A percentile compares a stretch with the other conserved stretches of the same genome.
Evolutionary conservation across 37 sponge, comb jelly and placozoan genomes (phyloP).

Genomic region (Chondrilla cf. caribensis): DNA sequence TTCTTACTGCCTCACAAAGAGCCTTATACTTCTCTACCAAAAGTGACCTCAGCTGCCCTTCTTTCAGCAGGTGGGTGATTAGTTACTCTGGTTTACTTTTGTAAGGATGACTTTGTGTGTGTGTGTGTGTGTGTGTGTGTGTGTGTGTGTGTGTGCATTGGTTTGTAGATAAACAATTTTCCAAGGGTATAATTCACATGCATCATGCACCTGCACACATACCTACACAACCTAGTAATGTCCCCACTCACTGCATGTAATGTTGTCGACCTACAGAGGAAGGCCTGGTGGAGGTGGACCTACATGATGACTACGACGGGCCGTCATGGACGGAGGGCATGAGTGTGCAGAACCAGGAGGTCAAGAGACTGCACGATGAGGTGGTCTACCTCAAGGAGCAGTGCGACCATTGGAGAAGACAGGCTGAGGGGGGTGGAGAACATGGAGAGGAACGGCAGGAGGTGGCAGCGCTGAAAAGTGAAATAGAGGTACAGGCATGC

Average conservation of each 20-base stretch:
- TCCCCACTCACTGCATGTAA: background rate
- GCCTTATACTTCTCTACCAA: background rate
- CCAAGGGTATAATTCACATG: too few relatives aligned
- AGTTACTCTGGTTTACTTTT: too few relatives aligned
- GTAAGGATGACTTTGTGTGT: too few relatives aligned
- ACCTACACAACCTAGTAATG: background rate
- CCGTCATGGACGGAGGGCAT: conserved; percentile 37
- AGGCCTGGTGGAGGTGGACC: conserved; percentile 3
- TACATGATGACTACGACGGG: conserved; percentile 8
- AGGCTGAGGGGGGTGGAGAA: conserved; percentile 33
- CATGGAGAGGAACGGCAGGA: conserved; percentile 5
- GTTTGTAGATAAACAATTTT: too few relatives aligned
- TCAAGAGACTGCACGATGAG: conserved; percentile 56
- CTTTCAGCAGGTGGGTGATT: conserved; percentile 8
- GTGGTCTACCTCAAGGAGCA: conserved; percentile 46
- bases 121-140: too few relatives aligned
- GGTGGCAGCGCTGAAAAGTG: background rate
- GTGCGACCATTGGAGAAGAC: conserved; percentile 59
- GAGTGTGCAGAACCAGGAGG: conserved; percentile 47
- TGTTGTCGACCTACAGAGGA: background rate
- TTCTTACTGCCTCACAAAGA: background rate
- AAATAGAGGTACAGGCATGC: background rate
- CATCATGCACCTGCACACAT: too few relatives aligned
- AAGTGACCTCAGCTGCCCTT: conserved; percentile 4
- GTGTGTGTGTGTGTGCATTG: too few relatives aligned